Evolutionary conservation across 2,113 vertebrate species (phyloP).

Genomic region (Miniopterus natalensis): DNA sequence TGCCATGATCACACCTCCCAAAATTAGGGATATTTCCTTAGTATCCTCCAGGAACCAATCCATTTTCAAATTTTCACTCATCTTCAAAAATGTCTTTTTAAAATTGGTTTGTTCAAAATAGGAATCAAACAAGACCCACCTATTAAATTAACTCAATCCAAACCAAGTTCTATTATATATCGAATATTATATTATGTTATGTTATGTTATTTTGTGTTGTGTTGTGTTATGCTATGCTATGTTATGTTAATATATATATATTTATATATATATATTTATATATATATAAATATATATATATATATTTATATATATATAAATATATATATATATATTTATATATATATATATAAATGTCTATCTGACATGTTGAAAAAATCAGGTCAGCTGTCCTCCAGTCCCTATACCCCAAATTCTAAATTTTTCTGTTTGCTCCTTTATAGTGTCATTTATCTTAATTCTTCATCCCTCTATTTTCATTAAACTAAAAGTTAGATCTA

Average conservation of each 20-base stretch:
- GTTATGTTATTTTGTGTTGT: too few species aligned
- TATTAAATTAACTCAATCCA: background rate
- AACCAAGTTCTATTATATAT: background rate
- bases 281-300: too few species aligned
- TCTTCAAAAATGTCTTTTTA: background rate
- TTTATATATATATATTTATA: background rate
- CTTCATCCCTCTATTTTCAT: background rate
- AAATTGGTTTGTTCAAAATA: constrained; percentile 38
- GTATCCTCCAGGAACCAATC: background rate
- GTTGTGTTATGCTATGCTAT: background rate
- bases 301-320: too few species aligned
- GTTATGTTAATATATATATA: background rate
- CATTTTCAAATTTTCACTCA: background rate
- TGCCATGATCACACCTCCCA: background rate
- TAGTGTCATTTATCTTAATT: background rate
- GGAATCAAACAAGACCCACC: background rate
- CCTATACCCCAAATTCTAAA: background rate
- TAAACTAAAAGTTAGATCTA: background rate
- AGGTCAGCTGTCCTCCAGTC: background rate
- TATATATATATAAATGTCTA: too few species aligned
- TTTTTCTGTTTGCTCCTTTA: background rate
- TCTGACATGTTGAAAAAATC: background rate
- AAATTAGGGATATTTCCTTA: background rate
- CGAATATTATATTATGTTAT: background rate
- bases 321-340: too few species aligned